Base-by-base conservation (phyloP, 1,140 invertebrate genomes). In the Lethrus apterus region DNA sequence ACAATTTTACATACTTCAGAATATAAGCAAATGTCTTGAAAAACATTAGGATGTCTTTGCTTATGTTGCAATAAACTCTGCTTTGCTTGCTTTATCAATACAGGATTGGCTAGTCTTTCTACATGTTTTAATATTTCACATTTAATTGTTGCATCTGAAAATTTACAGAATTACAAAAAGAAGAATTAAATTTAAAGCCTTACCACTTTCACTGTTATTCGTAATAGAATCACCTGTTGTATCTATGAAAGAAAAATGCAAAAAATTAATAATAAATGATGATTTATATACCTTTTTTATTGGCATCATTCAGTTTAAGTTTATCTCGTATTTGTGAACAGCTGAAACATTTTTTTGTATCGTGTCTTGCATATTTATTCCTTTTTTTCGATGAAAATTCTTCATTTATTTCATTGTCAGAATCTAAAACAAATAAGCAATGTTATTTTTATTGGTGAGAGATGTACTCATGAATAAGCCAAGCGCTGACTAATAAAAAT, bases 11-110 rank as follows among this genome's bases (percentile, higher is more conserved):
- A 86, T 4, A 95, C 82, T 67, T 97, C 93, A 1, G 89, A 93
- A 68, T 94, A 98, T 3, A 97, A 76, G 67, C 93, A 97, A 46
- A 89, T 69, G 60, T 94, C 90, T 67, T 90, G 78, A 63, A 92
- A 93, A 45, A 80, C 70, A 23, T 82, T 75, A 0, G 91, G 83
- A 69, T 88, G 83, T 36, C 82, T 79, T 65, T 97, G 92, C 59
- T 94, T 94, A 51, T 95, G 68, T 56, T 88, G 77, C 8, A 89
- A 64, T 36, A 89, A 65, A 7, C 75, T 71, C 55, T 83, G 77
- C 54, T 76, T 78, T 48, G 79, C 80, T 29, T 77, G 71, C 58
- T 80, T 80, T 47, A 75, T 76, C 65, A 76, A 75, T 20, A 82
- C 70, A 18, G 83, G 82, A 70, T 84, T 86, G 1, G 79, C 72